Conservation (phyloP, 2,113 vertebrate species). For the Phasianus colchicus region DNA sequence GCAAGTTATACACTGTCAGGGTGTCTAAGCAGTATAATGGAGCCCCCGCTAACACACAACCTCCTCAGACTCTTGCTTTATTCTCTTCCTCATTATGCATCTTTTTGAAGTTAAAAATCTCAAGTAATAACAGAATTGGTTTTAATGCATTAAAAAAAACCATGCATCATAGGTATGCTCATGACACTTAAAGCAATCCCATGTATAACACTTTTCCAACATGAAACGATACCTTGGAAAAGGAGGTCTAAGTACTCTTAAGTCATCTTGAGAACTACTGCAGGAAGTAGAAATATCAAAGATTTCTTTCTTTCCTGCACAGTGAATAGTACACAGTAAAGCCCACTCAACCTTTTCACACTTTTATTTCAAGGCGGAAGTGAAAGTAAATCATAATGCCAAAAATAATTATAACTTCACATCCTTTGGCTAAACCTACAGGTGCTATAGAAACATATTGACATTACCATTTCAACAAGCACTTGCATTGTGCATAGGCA, state of each 20-base stretch:
- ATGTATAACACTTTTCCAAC: neutral
- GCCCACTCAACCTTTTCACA: slow-evolving; percentile 16
- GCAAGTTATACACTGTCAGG: slow-evolving; percentile 53
- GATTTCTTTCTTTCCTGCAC: neutral
- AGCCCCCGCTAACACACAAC: neutral
- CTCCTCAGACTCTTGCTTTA: slow-evolving; percentile 25
- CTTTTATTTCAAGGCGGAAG: slow-evolving; percentile 43
- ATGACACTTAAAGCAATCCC: neutral
- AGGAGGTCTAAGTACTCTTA: neutral
- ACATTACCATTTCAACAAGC: neutral
- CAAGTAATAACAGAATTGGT: neutral
- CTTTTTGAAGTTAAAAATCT: slow-evolving; percentile 17
- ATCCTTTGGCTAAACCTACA: neutral
- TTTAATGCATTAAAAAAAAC: neutral
- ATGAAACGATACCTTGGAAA: neutral
- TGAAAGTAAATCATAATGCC: slow-evolving; percentile 45
- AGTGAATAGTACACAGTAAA: neutral
- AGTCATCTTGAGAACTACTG: neutral
- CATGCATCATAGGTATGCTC: neutral
- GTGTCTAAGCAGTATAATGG: neutral
- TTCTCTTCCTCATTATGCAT: neutral
- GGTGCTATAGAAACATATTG: slow-evolving; percentile 6
- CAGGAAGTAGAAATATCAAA: neutral
- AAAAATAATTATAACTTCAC: slow-evolving; percentile 47
- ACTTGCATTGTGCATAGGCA: neutral